Base-by-base conservation (phyloP, 2,113 vertebrate genomes). In the Pipa parva region DNA sequence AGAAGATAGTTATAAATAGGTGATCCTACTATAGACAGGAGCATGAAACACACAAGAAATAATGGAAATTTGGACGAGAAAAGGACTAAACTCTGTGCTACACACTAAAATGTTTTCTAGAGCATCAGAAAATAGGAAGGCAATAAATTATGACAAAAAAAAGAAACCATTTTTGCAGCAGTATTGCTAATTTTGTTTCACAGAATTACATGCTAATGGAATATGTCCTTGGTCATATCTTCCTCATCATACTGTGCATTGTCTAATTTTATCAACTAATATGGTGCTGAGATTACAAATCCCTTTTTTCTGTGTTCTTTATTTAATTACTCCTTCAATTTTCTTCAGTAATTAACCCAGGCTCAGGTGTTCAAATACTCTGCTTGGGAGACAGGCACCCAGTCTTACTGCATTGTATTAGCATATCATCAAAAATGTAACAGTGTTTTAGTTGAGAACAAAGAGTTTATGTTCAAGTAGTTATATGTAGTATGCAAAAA, bases 291-390 rank as follows among this genome's bases (percentile, higher is more conserved):
- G n/a, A 42, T 42, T 42, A 42, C 13, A 42, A 42, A 36, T 36
- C 33, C 33, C n/a, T 42, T 42, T 42, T 42, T 42, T 42, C 13
- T 42, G 39, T 15, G 39, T 15, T 42, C n/a, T 42, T 42, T 42
- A 42, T 42, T 42, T 42, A 42, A 42, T 42, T 42, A 42, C 39
- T 15, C 11, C 39, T 42, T 42, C 39, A 42, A 42, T 42, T 5
- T 42, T 17, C 15, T 15, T 15, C 39, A 42, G 39, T 42, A 42
- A 42, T 42, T 42, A 42, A 42, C 39, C 39, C 39, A 42, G 39
- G 39, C 39, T 42, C 39, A 42, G 39, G 39, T 42, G 39, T 42
- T 42, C 39, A 42, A 42, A 42, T 42, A 42, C 17, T 42, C 39
- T 42, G 15, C 39, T 42, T 42, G 39, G 1, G 39, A 42, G 17